These are phyloP conservation scores for chimpanzee (Pan troglodytes) DNA, from an alignment of 2,113 vertebrate genomes.

Conservation along the genomic window NHGRI_mPanTro3-v2.1_pri NC_072401.2:95818001-95818500, in stretches of 20 bases:
- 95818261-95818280: no score
- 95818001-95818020: slow-evolving; percentile 38
- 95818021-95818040: slow-evolving; percentile 29
- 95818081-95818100: not conserved
- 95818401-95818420: not conserved
- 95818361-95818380: not conserved
- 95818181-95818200: slow-evolving; percentile 30
- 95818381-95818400: slow-evolving; percentile 31
- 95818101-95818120: not conserved
- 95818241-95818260: no score
- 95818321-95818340: no score
- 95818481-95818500: slow-evolving; percentile 35
- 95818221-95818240: no score
- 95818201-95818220: not conserved
- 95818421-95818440: slow-evolving; percentile 32
- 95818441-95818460: slow-evolving; percentile 33
- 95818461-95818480: not conserved
- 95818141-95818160: slow-evolving; percentile 29
- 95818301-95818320: no score
- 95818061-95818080: slow-evolving; percentile 31
- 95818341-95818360: no score
- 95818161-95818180: not conserved
- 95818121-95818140: slow-evolving; percentile 42
- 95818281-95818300: no score
- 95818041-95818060: not conserved